phyloP scores from a whole-genome alignment of 2,888 invertebrate species.

The Axea sp. region DNA sequence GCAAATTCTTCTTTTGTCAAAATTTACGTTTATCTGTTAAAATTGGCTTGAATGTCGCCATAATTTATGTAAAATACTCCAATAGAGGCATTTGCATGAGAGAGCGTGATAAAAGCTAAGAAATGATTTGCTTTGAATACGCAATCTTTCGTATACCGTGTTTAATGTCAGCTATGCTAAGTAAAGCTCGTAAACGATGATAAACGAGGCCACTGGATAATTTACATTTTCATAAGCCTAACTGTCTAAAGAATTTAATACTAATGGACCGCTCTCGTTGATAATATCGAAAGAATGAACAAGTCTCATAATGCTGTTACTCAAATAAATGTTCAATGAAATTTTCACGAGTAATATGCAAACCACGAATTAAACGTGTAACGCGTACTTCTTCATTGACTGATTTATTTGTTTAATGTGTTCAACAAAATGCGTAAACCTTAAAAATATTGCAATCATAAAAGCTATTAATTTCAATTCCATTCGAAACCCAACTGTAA shows the following conservation, averaged over 20 bases:
- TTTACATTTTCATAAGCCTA: slow-evolving; percentile 67
- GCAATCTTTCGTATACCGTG: slow-evolving; percentile 52
- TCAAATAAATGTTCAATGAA: slow-evolving; percentile 48
- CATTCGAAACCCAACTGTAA: too few relatives aligned
- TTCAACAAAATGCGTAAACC: too few relatives aligned
- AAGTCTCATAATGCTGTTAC: slow-evolving; percentile 48
- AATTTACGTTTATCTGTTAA: slow-evolving; percentile 21
- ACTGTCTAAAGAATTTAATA: slow-evolving; percentile 57
- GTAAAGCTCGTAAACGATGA: slow-evolving; percentile 68
- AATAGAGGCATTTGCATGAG: slow-evolving; percentile 55
- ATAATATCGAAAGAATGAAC: slow-evolving; percentile 59
- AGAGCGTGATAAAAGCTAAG: slow-evolving; percentile 44
- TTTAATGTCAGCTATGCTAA: slow-evolving; percentile 66
- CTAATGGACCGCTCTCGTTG: slow-evolving; percentile 56
- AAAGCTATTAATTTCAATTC: too few relatives aligned
- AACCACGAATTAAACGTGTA: slow-evolving; percentile 21
- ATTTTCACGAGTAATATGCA: slow-evolving; percentile 48
- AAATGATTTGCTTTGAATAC: slow-evolving; percentile 55
- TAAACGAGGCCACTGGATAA: slow-evolving; percentile 64
- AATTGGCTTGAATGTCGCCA: slow-evolving; percentile 34
- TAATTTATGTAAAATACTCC: slow-evolving; percentile 56
- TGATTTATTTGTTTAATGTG: slow-evolving; percentile 28
- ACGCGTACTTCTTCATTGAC: slow-evolving; percentile 18
- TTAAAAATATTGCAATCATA: too few relatives aligned
- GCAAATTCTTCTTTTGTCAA: slow-evolving; percentile 32